Percentiles rank a stretch among this genome's conserved stretches.
Evolutionary conservation across 2,888 invertebrate genomes (phyloP).

Genomic region (Carterocephalus palaemon): DNA sequence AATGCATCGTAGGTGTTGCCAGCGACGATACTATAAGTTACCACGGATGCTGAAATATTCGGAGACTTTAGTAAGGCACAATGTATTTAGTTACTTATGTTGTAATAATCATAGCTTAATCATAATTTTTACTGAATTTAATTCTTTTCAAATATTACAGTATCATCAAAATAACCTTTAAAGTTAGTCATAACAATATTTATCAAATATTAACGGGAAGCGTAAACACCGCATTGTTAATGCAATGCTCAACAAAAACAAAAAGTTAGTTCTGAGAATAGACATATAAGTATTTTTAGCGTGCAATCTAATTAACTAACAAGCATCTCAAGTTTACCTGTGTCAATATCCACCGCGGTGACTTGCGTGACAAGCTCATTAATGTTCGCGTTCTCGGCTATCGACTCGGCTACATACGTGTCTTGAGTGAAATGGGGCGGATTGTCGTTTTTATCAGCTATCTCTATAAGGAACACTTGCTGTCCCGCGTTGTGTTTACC

Average conservation of each 20-base stretch:
- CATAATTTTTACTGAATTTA: too few relatives aligned
- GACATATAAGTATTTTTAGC: background rate
- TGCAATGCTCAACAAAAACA: too few relatives aligned
- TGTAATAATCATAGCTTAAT: too few relatives aligned
- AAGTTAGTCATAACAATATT: too few relatives aligned
- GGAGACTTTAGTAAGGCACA: too few relatives aligned
- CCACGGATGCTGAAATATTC: constrained; percentile 82
- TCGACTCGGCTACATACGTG: constrained; percentile 85
- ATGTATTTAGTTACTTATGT: too few relatives aligned
- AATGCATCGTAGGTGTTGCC: constrained; percentile 94
- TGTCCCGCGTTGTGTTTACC: constrained; percentile 85
- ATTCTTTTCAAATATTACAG: too few relatives aligned
- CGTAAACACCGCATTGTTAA: too few relatives aligned
- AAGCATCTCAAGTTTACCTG: constrained; percentile 63
- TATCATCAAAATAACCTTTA: too few relatives aligned
- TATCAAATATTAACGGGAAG: too few relatives aligned
- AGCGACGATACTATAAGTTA: constrained; percentile 91
- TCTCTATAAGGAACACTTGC: constrained; percentile 92
- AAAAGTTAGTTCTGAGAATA: background rate
- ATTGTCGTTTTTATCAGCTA: constrained; percentile 98
- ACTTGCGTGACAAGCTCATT: constrained; percentile 92
- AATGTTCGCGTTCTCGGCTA: constrained; percentile 90
- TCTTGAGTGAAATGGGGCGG: constrained; percentile 91
- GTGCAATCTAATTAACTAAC: constrained; percentile 9
- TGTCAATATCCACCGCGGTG: constrained; percentile 91